Evolutionary conservation across 2,113 vertebrate genomes (phyloP), one percentile per base, ranked within the genome.

Genomic region (Tyrannus savana): DNA sequence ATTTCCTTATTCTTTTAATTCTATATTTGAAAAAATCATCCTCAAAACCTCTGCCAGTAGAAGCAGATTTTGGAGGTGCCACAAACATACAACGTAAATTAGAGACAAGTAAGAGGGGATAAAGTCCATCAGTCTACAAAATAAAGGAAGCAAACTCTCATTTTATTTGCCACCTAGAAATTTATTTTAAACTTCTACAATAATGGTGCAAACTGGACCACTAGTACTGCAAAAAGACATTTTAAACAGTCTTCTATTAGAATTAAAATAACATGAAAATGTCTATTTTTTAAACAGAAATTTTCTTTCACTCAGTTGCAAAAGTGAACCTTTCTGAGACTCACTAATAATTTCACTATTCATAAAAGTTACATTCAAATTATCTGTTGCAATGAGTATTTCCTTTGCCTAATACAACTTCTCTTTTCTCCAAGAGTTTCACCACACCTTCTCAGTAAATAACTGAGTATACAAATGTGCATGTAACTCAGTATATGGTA

Each of bases 361-460:
- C n/a, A 56, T 69, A 74, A 79, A 87, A 94, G 83, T 25, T 76
- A 76, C 49, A 91, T 56, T 64, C 37, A 87, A 77, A 76, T 46
- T 58, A 69, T 89, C 74, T 95, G 84, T 68, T 87, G 87, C 78
- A 95, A 89, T 42, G 19, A 87, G 24, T 35, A 66, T 42, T 96
- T 87, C 87, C 84, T 91, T 59, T 94, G 78, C 74, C 66, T 72
- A 67, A 63, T 10, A 71, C 7, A 92, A 52, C 73, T 95, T 94
- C 89, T 53, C 89, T 84, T 87, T 94, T 53, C 84, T 76, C 22
- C 46, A 60, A 27, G 46, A 68, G 28, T 93, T 94, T 92, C 80
- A 84, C 87, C 94, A 91, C 91, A 91, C 74, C 84, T 95, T 49
- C 69, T 95, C 53, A 58, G 80, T 46, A 90, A 95, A 91, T 74